A percentile compares a stretch with the other conserved stretches of the same genome.
Evolutionary conservation across 2,113 vertebrate genomes (phyloP).

Genomic region (Pavo muticus): DNA sequence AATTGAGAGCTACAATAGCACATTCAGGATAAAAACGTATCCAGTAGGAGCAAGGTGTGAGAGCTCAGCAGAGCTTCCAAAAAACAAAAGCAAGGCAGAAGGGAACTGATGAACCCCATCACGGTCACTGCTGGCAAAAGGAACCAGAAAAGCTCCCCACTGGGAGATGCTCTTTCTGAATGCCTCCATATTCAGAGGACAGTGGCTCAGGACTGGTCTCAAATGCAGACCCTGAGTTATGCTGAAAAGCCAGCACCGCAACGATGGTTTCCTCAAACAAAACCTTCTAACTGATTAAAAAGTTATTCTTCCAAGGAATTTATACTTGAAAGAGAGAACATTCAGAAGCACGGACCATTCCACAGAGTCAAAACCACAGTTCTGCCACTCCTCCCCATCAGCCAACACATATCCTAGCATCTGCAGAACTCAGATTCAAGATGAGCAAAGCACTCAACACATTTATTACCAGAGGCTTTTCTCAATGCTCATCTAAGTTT

Average conservation of each 20-base stretch:
- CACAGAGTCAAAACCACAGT: background rate
- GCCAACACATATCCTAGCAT: background rate
- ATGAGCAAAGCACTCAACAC: background rate
- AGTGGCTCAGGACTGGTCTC: background rate
- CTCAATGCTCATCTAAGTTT: background rate
- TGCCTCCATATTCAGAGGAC: background rate
- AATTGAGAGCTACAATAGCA: background rate
- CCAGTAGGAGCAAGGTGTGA: background rate
- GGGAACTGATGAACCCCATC: background rate
- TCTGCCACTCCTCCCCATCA: background rate
- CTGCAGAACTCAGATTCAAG: fast-evolving
- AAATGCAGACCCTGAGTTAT: background rate
- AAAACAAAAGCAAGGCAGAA: background rate
- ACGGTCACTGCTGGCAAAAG: background rate
- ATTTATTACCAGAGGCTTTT: background rate
- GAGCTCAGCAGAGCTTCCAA: background rate
- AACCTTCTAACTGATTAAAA: background rate
- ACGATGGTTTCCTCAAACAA: background rate
- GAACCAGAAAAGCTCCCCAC: background rate
- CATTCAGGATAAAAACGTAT: background rate
- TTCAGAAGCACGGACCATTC: background rate
- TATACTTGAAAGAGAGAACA: background rate
- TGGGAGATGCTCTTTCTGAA: background rate
- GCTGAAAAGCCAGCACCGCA: background rate
- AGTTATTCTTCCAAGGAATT: background rate